Base-by-base conservation (phyloP, 2,888 invertebrate genomes). In the Neoitamus cyanurus region DNA sequence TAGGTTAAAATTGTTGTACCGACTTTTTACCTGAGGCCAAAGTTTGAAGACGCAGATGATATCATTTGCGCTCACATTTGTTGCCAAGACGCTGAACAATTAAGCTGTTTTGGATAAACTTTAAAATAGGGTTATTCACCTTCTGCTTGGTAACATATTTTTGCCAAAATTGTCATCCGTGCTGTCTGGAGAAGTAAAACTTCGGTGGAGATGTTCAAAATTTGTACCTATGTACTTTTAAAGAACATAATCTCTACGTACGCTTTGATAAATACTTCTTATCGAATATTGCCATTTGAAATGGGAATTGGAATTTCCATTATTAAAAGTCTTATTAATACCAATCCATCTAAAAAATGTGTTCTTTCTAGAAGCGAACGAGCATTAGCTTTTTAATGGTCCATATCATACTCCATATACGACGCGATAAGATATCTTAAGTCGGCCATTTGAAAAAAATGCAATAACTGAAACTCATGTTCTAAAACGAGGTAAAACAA, bases 401-500 rank as follows among this genome's bases (percentile, higher is more conserved):
- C 15, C 15, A 42, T 5, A n/a, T 1, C 13, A 3, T 5, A 6
- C 0, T n/a, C n/a, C 42, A 42, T 6, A 5, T n/a, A 42, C 7
- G 2, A 58, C 7, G 20, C 58, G 13, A n/a, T 42, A 42, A 42
- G 5, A n/a, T 42, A n/a, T 2, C 9, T 25, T 20, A 58, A 58
- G 25, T 15, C 20, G 9, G 25, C 25, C 58, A 58, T 58, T 58
- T 25, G 9, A 58, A 15, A 42, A 58, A 58, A 25, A 20, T 25
- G 25, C 83, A 77, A 28, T 25, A 77, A 77, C 77, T 5, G 25
- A 77, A 77, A 77, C 4, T 37, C n/a, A 46, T 42, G 77, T 77
- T 77, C 77, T 77, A 77, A 77, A 42, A 20, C 13, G 15, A 30
- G 36, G 73, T 73, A 36, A 36, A 15, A 3, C 15, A 13, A 7